Evolutionary conservation across 2,888 invertebrate genomes (phyloP), one percentile per base, ranked within the genome.

Genomic region (Busseola fusca): DNA sequence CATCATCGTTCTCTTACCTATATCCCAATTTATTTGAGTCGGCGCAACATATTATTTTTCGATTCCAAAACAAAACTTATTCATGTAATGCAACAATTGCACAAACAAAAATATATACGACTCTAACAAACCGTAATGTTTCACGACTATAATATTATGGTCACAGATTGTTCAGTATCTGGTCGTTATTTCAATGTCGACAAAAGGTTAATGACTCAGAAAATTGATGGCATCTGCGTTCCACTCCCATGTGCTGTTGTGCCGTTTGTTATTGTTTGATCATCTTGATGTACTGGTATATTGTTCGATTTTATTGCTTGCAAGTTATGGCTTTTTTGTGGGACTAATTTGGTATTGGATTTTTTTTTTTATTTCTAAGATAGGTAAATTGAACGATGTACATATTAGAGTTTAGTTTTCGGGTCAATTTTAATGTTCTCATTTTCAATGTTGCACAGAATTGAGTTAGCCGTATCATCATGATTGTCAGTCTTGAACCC

Each of bases 161-260:
- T 69, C 63, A 66, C 54, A 80, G 57, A 74, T 78, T 72, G 65
- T 73, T 71, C 69, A 72, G 62, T 75, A 71, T 73, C 75, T 76
- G 74, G 74, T 81, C 78, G 82, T 83, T 80, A 82, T 83, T 89
- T 88, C 88, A 89, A 89, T 88, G 88, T 88, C 88, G 84, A 80
- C 83, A 72, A 84, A 83, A 85, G 87, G 88, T 88, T 87, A 88
- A 87, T 87, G 88, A 88, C 88, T 84, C 82, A 78, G 78, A 86
- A 85, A 87, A 86, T 86, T 76, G 74, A 80, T 72, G 81, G 77
- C 86, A 87, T 87, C 84, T 89, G 85, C 78, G 86, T 87, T 85
- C 85, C 84, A 76, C 86, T 86, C 80, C 82, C 86, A 85, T 86
- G 84, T 86, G 70, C 80, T 59, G 65, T 57, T 50, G 64, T 72